Base-by-base conservation (phyloP, 2,888 invertebrate species). In the Harpalus rufipes region DNA sequence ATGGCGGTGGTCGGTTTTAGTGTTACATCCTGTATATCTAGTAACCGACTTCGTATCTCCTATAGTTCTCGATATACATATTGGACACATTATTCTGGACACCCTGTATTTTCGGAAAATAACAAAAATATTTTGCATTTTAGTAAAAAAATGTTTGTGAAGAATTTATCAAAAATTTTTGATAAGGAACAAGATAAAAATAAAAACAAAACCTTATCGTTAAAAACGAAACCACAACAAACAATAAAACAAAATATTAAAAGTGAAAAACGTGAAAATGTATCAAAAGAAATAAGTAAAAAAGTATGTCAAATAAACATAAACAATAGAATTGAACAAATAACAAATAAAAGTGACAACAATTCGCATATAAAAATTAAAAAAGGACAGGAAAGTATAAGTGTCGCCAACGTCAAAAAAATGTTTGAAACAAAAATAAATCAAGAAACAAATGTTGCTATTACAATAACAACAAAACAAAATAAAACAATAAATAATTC, bases 61-160 rank as follows among this genome's bases (percentile, higher is more conserved):
- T n/a, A n/a, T n/a, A n/a, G n/a, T n/a, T n/a, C n/a, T n/a, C n/a
- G n/a, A n/a, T n/a, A n/a, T n/a, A n/a, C n/a, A n/a, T n/a, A n/a
- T n/a, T n/a, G n/a, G n/a, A n/a, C n/a, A n/a, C n/a, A n/a, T n/a
- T n/a, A n/a, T n/a, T n/a, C n/a, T n/a, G n/a, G 3, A 21, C 21
- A 21, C 21, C 21, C 21, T 21, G 21, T 21, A 21, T 21, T 21
- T 21, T 21, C 3, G 1, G 21, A 21, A 21, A 21, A n/a, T n/a
- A 1, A 21, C 3, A 1, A 44, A 44, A 44, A 44, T 44, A 44
- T 44, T 44, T 21, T 21, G 21, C 5, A 7, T 51, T 51, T 51
- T 10, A 51, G 44, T 32, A 32, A 63, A n/a, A 68, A 68, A 68
- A 68, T 68, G 68, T 68, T 32, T 8, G 68, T 68, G 1, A 18